A percentile compares a stretch with the other conserved stretches of the same genome.
phyloP scores from a whole-genome alignment of 2,888 invertebrate species.

The Brachyopa scutellaris region DNA sequence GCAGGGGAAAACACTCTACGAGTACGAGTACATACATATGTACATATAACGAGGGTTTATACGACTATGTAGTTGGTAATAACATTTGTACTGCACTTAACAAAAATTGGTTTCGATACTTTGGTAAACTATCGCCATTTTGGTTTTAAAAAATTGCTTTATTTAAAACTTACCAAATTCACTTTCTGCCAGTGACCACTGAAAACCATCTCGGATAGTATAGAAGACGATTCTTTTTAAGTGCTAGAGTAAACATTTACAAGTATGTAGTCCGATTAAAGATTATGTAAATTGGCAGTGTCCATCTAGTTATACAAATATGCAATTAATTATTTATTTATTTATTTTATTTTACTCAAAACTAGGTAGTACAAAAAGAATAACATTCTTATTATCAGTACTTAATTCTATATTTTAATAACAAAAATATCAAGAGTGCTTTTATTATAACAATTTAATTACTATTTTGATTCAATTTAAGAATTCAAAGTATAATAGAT shows the following conservation, averaged over 20 bases:
- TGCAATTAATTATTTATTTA: too few species aligned
- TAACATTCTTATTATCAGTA: too few species aligned
- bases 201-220: background rate
- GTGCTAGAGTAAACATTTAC: background rate
- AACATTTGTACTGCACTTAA: slow-evolving; percentile 50
- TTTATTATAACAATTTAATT: too few species aligned
- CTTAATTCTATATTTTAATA: too few species aligned
- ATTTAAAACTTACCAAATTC: slow-evolving; percentile 1
- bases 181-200: too few species aligned
- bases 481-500: too few species aligned
- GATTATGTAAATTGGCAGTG: slow-evolving; percentile 9
- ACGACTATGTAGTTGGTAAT: slow-evolving; percentile 24
- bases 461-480: too few species aligned
- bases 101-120: slow-evolving; percentile 40
- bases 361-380: too few species aligned
- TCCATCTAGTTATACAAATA: background rate
- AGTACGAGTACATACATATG: background rate
- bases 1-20: slow-evolving; percentile 16
- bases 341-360: too few species aligned
- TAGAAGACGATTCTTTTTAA: slow-evolving; percentile 1
- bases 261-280: background rate
- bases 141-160: background rate
- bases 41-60: too few species aligned
- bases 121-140: slow-evolving; percentile 1
- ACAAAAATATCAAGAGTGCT: too few species aligned